Conservation (phyloP, 2,797 vertebrate genomes). For the Pyrrhura leucotis region DNA sequence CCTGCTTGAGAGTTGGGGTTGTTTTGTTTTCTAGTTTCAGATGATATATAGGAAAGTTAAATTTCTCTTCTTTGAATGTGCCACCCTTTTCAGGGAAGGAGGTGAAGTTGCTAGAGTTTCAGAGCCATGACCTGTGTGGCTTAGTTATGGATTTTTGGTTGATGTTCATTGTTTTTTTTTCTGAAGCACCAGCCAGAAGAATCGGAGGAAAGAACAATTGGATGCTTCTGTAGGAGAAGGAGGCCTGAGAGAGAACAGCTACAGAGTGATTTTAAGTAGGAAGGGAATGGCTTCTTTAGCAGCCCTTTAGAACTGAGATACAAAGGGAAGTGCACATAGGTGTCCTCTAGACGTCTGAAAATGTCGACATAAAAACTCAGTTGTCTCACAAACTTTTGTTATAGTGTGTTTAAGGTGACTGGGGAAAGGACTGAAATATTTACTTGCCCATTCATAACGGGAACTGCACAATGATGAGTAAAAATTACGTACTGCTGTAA, state of each 20-base stretch:
- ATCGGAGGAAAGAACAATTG: background rate
- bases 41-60: background rate
- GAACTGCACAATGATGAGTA: background rate
- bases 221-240: background rate
- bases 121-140: background rate
- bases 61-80: background rate
- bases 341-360: background rate
- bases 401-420: background rate
- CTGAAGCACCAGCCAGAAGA: background rate
- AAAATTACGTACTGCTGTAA: background rate
- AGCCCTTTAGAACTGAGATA: background rate
- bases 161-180: background rate
- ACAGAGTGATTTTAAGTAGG: background rate
- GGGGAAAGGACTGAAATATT: background rate
- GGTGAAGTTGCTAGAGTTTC: background rate
- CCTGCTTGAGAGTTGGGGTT: background rate
- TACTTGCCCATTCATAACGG: background rate
- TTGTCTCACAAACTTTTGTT: background rate
- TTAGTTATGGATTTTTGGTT: background rate
- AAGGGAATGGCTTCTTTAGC: background rate
- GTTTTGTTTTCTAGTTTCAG: background rate
- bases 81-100: background rate
- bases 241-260: background rate
- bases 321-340: background rate
- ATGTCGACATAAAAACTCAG: background rate